A percentile compares a stretch with the other conserved stretches of the same genome.
Evolutionary conservation across 2,888 invertebrate species (phyloP).

Genomic region (Drosophila sordidula): DNA sequence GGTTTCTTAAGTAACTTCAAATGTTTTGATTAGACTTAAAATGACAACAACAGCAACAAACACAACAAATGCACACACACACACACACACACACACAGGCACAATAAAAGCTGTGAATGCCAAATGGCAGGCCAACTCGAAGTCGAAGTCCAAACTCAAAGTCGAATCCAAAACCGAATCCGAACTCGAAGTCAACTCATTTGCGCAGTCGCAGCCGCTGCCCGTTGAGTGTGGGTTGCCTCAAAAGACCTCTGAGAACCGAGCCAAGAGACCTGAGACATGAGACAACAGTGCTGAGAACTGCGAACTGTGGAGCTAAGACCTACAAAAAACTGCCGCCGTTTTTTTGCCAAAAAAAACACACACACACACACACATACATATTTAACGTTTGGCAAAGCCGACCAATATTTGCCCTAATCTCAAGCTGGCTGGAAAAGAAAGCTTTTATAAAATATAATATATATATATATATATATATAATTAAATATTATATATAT

Average conservation of each 20-base stretch:
- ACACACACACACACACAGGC: conserved; percentile 4
- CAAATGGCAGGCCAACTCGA: conserved; percentile 55
- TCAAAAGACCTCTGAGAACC: conserved; percentile 9
- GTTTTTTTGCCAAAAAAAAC: conserved; percentile 1
- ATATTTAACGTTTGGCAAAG: neutral
- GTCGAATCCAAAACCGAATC: conserved; percentile 12
- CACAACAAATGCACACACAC: conserved; percentile 7
- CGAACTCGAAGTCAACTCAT: conserved; percentile 38
- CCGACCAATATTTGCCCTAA: conserved; percentile 10
- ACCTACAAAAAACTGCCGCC: conserved; percentile 19
- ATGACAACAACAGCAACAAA: conserved; percentile 57
- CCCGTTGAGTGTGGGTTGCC: conserved; percentile 53
- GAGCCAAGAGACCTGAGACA: conserved; percentile 7
- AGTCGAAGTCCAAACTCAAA: conserved; percentile 42
- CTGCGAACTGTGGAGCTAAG: conserved; percentile 4
- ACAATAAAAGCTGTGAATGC: conserved; percentile 60
- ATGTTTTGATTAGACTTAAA: conserved; percentile 80
- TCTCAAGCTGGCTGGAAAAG: neutral
- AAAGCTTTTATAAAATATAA: too few species aligned
- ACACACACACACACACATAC: neutral
- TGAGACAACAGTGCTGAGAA: conserved; percentile 21
- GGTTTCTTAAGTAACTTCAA: conserved; percentile 81
- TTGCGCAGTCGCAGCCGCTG: conserved; percentile 56
- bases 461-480: too few species aligned
- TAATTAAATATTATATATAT: too few species aligned